phyloP scores from a whole-genome alignment of 2,797 vertebrate genomes.

The Gobionotothen gibberifrons region DNA sequence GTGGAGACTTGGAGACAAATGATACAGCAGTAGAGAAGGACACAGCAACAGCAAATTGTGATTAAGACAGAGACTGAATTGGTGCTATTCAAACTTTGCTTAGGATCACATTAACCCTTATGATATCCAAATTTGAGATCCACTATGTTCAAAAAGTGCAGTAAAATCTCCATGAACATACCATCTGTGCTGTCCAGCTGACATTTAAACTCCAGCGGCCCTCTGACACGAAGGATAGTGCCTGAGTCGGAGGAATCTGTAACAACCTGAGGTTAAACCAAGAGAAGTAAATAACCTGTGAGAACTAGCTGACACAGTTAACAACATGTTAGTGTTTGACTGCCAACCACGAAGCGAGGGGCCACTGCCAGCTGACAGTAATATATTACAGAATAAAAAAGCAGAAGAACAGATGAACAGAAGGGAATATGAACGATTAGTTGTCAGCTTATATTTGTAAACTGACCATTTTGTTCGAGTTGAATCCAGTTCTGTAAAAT shows the following conservation, averaged over 20 bases:
- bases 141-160: too few relatives aligned
- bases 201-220: constrained; percentile 90
- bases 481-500: not conserved
- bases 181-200: constrained; percentile 87
- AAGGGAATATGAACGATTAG: rapidly evolving
- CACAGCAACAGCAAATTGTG: not conserved
- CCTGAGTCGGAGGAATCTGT: constrained; percentile 59
- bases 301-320: not conserved
- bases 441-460: not conserved
- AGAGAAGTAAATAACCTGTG: not conserved
- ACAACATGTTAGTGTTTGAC: not conserved
- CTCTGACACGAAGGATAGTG: constrained; percentile 88
- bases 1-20: not conserved
- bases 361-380: not conserved
- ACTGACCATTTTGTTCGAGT: constrained; percentile 63
- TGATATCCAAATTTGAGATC: not conserved
- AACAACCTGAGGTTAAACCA: constrained; percentile 65
- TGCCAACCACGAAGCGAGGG: not conserved
- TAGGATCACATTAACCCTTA: not conserved
- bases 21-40: not conserved
- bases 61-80: not conserved
- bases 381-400: not conserved
- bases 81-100: not conserved
- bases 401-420: not conserved
- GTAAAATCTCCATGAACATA: constrained; percentile 64